Conservation (phyloP, 2,113 vertebrate genomes). For the Alethe castanea region DNA sequence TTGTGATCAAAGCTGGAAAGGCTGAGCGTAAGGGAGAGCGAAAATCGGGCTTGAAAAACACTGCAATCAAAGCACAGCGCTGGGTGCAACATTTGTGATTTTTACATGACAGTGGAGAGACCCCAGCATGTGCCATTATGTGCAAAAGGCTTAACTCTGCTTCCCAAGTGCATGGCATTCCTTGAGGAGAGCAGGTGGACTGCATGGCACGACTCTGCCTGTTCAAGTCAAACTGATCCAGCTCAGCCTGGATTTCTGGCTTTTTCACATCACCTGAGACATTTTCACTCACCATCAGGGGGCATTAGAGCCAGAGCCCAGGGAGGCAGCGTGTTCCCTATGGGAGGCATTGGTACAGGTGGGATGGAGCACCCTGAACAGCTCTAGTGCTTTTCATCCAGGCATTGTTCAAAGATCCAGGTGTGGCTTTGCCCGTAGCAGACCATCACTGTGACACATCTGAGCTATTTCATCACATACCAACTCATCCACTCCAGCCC, state of each 20-base stretch:
- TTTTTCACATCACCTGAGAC: background rate
- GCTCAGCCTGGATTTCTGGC: background rate
- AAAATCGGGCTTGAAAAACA: background rate
- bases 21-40: background rate
- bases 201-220: rapidly evolving
- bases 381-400: background rate
- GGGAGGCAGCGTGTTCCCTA: background rate
- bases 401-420: background rate
- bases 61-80: background rate
- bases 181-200: background rate
- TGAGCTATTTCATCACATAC: background rate
- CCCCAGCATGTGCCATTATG: rapidly evolving
- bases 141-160: background rate
- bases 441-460: background rate
- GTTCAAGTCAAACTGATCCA: background rate
- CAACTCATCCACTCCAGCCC: background rate
- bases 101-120: background rate
- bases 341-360: background rate
- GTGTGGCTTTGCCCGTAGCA: background rate
- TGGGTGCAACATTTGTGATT: background rate
- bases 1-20: constrained; percentile 20
- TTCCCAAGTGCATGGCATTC: background rate
- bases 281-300: background rate
- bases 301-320: background rate
- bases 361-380: background rate